These are phyloP conservation scores for Carterocephalus palaemon DNA, from an alignment of 2,888 invertebrate species.

Conservation along the genomic window DNA sequence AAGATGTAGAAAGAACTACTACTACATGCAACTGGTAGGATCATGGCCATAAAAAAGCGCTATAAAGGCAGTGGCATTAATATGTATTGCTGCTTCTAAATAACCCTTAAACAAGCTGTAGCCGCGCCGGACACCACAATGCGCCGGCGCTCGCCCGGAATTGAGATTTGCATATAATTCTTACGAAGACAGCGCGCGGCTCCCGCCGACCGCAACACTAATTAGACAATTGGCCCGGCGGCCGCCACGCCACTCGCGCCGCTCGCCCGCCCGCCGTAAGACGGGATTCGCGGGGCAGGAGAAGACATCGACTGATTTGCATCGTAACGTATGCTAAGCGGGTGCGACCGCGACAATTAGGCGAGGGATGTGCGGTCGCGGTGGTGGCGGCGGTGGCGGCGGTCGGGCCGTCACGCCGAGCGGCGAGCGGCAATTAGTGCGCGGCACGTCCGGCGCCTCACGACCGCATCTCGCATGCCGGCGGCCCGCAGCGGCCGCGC, in stretches of 20 bases:
- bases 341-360: slow-evolving; percentile 67
- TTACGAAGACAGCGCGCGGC: slow-evolving; percentile 49
- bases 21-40: no score
- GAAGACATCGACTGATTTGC: slow-evolving; percentile 64
- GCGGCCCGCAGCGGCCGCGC: slow-evolving; percentile 36
- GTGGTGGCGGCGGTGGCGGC: slow-evolving; percentile 55
- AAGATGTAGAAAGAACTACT: no score
- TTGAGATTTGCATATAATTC: slow-evolving; percentile 54
- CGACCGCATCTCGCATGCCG: slow-evolving; percentile 58
- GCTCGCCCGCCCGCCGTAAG: slow-evolving; percentile 25
- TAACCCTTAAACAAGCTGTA: slow-evolving; percentile 13
- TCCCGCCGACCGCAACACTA: slow-evolving; percentile 52
- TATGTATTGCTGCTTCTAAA: slow-evolving; percentile 11
- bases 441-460: slow-evolving; percentile 53
- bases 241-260: slow-evolving; percentile 3
- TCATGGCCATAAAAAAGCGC: slow-evolving; percentile 5
- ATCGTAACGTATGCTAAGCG: slow-evolving; percentile 74
- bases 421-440: slow-evolving; percentile 58
- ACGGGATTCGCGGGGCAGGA: slow-evolving; percentile 33
- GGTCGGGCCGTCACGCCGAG: slow-evolving; percentile 51
- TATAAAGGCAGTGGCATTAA: slow-evolving; percentile 2
- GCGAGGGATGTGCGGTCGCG: slow-evolving; percentile 49
- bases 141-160: slow-evolving; percentile 32
- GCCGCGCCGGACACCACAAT: slow-evolving; percentile 21
- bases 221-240: slow-evolving; percentile 66